These are phyloP conservation scores for Drosophila kambysellisi DNA, from an alignment of 2,888 invertebrate genomes.

Conservation along the genomic window DNA sequence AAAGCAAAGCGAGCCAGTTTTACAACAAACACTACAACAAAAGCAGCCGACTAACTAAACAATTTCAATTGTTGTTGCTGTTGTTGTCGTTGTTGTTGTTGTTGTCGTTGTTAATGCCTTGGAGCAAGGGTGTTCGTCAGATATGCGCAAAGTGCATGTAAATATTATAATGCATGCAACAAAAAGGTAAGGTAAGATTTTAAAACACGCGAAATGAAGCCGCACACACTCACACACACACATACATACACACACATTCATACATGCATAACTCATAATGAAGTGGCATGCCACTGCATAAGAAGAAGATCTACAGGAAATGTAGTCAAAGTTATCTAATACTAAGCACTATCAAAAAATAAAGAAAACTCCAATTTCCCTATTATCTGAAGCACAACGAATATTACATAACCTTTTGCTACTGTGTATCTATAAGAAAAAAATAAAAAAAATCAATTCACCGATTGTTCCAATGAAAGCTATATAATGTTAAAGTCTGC, in stretches of 20 bases:
- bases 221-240: background rate
- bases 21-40: conserved; percentile 18
- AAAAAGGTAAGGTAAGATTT: background rate
- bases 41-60: conserved; percentile 53
- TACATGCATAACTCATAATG: conserved; percentile 17
- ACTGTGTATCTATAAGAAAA: too few relatives aligned
- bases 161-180: conserved; percentile 11
- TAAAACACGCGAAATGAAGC: conserved; percentile 3
- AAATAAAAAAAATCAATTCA: background rate
- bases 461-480: background rate
- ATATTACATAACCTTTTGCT: background rate
- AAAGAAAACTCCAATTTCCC: background rate
- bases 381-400: background rate
- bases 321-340: background rate
- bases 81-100: background rate
- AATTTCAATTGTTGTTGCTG: conserved; percentile 23
- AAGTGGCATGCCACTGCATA: conserved; percentile 2
- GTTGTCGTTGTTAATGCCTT: conserved; percentile 16
- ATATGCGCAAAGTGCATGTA: conserved; percentile 34
- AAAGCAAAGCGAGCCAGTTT: conserved; percentile 35
- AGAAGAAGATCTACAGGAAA: background rate
- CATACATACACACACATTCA: background rate
- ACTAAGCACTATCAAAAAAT: background rate
- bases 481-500: background rate
- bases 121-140: conserved; percentile 36